Evolutionary conservation across 92 coral and sea anemone species (phyloP).

Genomic region (Parazoanthus swiftii): DNA sequence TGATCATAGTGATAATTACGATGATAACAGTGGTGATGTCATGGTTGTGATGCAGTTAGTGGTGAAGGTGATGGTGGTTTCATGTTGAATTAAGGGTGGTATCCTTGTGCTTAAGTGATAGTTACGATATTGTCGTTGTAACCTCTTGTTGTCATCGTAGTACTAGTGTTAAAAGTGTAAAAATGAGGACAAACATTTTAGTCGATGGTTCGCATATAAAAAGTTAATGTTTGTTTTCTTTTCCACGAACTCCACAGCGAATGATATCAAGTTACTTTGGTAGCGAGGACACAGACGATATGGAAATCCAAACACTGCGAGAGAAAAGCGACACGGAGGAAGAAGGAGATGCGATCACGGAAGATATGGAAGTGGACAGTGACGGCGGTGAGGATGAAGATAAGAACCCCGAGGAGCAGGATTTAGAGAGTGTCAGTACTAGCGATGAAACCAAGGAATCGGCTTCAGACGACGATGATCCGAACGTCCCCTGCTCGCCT

Average conservation of each 20-base stretch:
- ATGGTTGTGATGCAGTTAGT: too few relatives aligned
- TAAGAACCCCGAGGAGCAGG: slow-evolving; percentile 20
- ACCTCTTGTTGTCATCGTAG: too few relatives aligned
- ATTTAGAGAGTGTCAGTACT: slow-evolving; percentile 21
- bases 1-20: too few relatives aligned
- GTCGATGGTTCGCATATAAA: too few relatives aligned
- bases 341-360: background rate
- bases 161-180: too few relatives aligned
- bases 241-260: background rate
- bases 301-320: slow-evolving; percentile 30
- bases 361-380: slow-evolving; percentile 1
- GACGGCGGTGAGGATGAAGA: slow-evolving; percentile 29
- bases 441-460: slow-evolving; percentile 26
- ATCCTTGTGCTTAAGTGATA: too few relatives aligned
- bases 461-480: slow-evolving; percentile 23
- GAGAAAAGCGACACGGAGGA: background rate
- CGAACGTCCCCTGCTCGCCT: background rate
- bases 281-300: slow-evolving; percentile 17
- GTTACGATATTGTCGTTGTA: too few relatives aligned
- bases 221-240: background rate
- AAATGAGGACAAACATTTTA: too few relatives aligned
- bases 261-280: slow-evolving; percentile 42
- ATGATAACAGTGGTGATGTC: too few relatives aligned
- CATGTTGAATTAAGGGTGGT: too few relatives aligned
- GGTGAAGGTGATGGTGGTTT: too few relatives aligned